These are phyloP conservation scores for Drosophila sucinea DNA, from an alignment of 1,140 invertebrate species.

Conservation along the genomic window DNA sequence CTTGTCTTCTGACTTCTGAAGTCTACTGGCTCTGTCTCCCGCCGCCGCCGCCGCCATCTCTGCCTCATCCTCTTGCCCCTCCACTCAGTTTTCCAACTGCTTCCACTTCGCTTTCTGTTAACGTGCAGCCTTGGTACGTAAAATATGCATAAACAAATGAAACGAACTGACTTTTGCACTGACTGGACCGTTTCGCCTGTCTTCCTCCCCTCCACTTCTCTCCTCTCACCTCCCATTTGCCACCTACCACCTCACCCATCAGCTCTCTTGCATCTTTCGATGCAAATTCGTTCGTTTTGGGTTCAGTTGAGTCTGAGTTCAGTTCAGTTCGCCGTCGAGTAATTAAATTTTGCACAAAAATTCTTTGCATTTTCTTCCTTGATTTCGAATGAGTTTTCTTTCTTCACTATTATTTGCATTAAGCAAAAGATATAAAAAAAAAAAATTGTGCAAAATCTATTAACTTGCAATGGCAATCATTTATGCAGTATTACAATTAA, in stretches of 20 bases:
- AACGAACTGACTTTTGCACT: constrained; percentile 50
- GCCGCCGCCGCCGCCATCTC: background rate
- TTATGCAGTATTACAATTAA: constrained; percentile 54
- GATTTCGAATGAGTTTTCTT: constrained; percentile 49
- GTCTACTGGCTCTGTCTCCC: constrained; percentile 2
- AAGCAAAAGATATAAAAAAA: background rate
- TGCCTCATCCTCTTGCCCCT: background rate
- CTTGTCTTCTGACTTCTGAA: constrained; percentile 42
- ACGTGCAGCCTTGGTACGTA: constrained; percentile 48
- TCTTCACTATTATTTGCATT: constrained; percentile 59
- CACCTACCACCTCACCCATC: background rate
- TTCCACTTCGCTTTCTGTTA: constrained; percentile 37
- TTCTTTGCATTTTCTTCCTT: constrained; percentile 71
- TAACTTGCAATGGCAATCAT: constrained; percentile 60
- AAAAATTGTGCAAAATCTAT: constrained; percentile 64
- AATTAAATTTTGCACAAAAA: constrained; percentile 70
- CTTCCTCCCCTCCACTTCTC: constrained; percentile 20
- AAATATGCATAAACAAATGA: constrained; percentile 78
- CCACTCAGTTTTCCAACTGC: constrained; percentile 7
- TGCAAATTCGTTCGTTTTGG: constrained; percentile 36
- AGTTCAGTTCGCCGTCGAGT: constrained; percentile 27
- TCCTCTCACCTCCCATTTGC: background rate
- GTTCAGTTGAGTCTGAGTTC: constrained; percentile 8
- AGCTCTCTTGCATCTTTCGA: constrained; percentile 36
- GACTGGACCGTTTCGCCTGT: background rate